Percentiles rank a stretch among this genome's conserved stretches.
Conservation (phyloP, 1,140 invertebrate genomes). For the Dendroctonus valens region DNA sequence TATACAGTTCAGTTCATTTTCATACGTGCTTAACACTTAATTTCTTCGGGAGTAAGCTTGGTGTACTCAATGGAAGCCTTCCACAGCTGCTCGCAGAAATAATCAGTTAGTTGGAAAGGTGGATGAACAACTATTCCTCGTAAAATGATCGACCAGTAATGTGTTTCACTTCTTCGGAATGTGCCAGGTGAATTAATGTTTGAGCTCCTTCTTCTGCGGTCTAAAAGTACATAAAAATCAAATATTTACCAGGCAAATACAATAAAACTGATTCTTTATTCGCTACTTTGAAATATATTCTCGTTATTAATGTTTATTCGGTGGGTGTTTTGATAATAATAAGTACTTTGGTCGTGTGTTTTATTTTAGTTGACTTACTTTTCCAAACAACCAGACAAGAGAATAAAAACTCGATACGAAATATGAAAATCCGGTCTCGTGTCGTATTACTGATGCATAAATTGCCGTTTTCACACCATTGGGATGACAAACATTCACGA, state of each 20-base stretch:
- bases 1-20: too few relatives aligned
- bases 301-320: too few relatives aligned
- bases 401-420: neutral
- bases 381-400: neutral
- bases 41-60: conserved; percentile 10
- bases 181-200: conserved; percentile 27
- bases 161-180: conserved; percentile 24
- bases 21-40: conserved; percentile 7
- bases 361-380: neutral
- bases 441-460: neutral
- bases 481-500: conserved; percentile 1
- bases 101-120: conserved; percentile 18
- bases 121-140: conserved; percentile 11
- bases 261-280: too few relatives aligned
- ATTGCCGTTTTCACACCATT: conserved; percentile 16
- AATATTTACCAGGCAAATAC: neutral
- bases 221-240: conserved; percentile 14
- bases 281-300: too few relatives aligned
- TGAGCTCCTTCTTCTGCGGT: conserved; percentile 31
- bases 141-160: conserved; percentile 31
- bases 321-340: too few relatives aligned
- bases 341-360: neutral
- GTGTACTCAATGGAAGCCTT: conserved; percentile 7
- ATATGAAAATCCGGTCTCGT: too few relatives aligned
- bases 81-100: conserved; percentile 28